These are phyloP conservation scores for Anagrus nilaparvatae DNA, from an alignment of 1,140 invertebrate species.

Conservation along the genomic window DNA sequence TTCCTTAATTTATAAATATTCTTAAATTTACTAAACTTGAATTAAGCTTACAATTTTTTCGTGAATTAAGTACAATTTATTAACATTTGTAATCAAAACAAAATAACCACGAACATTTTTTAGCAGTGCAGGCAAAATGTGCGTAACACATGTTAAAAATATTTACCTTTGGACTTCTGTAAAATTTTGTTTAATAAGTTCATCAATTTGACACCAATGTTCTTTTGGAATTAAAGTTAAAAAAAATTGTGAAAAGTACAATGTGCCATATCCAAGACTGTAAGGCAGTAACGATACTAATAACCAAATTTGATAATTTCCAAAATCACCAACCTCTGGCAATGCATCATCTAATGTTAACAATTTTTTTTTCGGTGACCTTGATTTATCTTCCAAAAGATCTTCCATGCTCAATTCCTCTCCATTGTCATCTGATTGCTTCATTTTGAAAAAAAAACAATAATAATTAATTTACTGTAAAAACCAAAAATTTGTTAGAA, in stretches of 20 bases:
- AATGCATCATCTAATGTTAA: conserved; percentile 43
- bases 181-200: conserved; percentile 21
- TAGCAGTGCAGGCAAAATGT: too few species aligned
- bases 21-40: too few species aligned
- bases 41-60: too few species aligned
- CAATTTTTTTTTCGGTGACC: conserved; percentile 21
- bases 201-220: conserved; percentile 38
- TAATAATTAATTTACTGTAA: too few species aligned
- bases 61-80: background rate
- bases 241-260: conserved; percentile 41
- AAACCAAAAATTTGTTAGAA: too few species aligned
- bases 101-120: background rate
- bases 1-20: too few species aligned
- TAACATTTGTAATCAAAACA: background rate
- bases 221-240: conserved; percentile 36
- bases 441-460: too few species aligned
- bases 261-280: conserved; percentile 29
- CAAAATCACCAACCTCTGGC: conserved; percentile 44
- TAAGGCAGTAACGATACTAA: conserved; percentile 36
- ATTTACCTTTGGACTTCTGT: conserved; percentile 29
- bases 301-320: conserved; percentile 43
- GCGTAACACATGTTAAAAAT: conserved; percentile 8
- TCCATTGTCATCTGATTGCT: too few species aligned
- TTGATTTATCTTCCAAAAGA: too few species aligned
- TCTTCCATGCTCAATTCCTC: too few species aligned